These are phyloP conservation scores for Oxygymnocypris stewartii DNA, from an alignment of 2,113 vertebrate species.

Conservation along the genomic window DNA sequence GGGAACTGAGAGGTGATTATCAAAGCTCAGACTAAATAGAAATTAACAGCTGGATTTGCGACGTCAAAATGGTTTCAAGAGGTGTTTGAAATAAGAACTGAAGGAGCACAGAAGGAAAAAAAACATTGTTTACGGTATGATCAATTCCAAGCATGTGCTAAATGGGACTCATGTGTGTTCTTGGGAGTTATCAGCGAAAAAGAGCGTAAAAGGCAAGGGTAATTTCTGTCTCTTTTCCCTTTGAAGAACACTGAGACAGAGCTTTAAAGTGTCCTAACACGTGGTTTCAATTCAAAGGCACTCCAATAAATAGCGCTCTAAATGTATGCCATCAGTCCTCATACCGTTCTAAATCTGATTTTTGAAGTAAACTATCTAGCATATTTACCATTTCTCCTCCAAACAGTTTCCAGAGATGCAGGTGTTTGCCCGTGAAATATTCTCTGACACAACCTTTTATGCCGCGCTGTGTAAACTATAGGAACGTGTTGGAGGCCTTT, in stretches of 20 bases:
- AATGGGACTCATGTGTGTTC: slow-evolving; percentile 36
- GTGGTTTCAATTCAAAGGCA: slow-evolving; percentile 53
- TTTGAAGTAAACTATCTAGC: slow-evolving; percentile 52
- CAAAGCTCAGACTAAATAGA: slow-evolving; percentile 44
- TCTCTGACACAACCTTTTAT: slow-evolving; percentile 53
- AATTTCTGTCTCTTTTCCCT: slow-evolving; percentile 45
- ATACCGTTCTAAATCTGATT: slow-evolving; percentile 45
- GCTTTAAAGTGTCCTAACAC: slow-evolving; percentile 47
- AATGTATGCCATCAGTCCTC: slow-evolving; percentile 45
- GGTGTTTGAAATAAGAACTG: slow-evolving; percentile 9
- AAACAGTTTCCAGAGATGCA: slow-evolving; percentile 52
- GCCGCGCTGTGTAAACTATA: slow-evolving; percentile 52
- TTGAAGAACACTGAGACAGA: slow-evolving; percentile 39
- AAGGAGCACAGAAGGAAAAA: background rate
- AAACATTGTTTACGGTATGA: slow-evolving; percentile 33
- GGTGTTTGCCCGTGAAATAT: slow-evolving; percentile 50
- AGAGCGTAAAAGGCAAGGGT: slow-evolving; percentile 27
- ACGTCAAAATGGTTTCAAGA: slow-evolving; percentile 45
- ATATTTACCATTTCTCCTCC: slow-evolving; percentile 53
- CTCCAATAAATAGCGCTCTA: slow-evolving; percentile 42
- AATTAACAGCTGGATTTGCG: slow-evolving; percentile 32
- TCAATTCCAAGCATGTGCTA: slow-evolving; percentile 33
- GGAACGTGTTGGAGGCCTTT: slow-evolving; percentile 41
- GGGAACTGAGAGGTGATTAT: slow-evolving; percentile 37
- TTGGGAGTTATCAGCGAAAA: slow-evolving; percentile 20